Base-by-base conservation (phyloP, 1,140 invertebrate species). In the Zaprionus gabonicus region DNA sequence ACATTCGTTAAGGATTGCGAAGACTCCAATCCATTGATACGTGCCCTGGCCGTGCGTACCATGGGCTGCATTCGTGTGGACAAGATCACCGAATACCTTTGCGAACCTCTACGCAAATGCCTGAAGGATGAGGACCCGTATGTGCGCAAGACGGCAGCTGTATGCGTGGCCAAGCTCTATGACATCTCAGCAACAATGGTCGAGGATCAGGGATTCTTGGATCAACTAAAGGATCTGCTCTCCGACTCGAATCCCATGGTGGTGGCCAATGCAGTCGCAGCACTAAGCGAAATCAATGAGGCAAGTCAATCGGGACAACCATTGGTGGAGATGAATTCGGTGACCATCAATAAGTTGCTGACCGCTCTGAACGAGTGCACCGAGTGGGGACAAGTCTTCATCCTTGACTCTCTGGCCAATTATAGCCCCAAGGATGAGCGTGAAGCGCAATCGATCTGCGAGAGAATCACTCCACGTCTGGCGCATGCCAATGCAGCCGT, bases 171-270 rank as follows among this genome's bases (percentile, higher is more conserved):
- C 28, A 99, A 99, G 93, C 94, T 99, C 64, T 99, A 99, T 93
- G 99, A 99, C 93, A 99, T 99, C 91, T 99, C 99, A 84, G 97
- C 99, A 12, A 96, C 97, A 80, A 95, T 99, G 92, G 99, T 93
- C 27, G 92, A 93, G 67, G 92, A 93, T 85, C 97, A 99, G 95
- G 99, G 99, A 13, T 99, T 99, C 93, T 94, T 99, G 44, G 99
- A 99, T 93, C 97, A 99, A 82, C 93, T 99, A 13, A 99, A 98
- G 93, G 99, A 99, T 94, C 94, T 99, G 38, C 93, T 99, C 9
- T 99, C 98, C 25, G 99, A 99, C 94, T 99, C 99, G 0, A 99
- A 99, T 94, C 99, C 99, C n/a, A 99, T 99, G 99, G 99, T 99
- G 27, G 99, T 99, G 17, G 99, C 99, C 15, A 99, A 99, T 94